Base-by-base conservation (phyloP, 2,797 vertebrate genomes). In the Crotalus adamanteus region DNA sequence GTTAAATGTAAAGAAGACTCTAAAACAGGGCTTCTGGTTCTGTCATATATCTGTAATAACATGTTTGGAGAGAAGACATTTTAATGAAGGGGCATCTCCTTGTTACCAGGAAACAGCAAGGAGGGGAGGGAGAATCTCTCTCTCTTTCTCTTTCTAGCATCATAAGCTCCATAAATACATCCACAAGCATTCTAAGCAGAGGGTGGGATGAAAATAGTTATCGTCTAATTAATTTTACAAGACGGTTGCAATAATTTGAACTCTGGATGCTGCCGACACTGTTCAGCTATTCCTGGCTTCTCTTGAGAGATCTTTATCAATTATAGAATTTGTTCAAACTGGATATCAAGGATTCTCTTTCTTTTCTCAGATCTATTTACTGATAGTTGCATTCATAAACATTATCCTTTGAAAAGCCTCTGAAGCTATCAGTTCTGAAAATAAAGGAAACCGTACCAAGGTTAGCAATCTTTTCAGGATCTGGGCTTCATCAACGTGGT, bases 1-100 rank as follows among this genome's bases (percentile, higher is more conserved):
- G 94, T 94, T 96, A 95, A 96, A 95, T 57, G 93, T 57, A 94
- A 95, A 94, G 85, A 94, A 86, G 93, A 91, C 90, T 95, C 91
- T 94, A 93, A 87, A 93, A 78, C 86, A 86, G 18, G 94, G 92
- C 28, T 88, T 92, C 92, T 93, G 37, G 93, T 96, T 96, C 94
- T 97, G 86, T 92, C 94, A 69, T 26, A 65, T 93, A 56, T 94
- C 69, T 94, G 63, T 95, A 95, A 92, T 95, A 94, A 56, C 83
- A 93, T 88, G 4, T 92, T 96, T 94, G 94, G 92, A 96, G 93
- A 95, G 86, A 92, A 28, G 1, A 87, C 2, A 20, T 0, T 96
- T 95, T 95, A 96, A 93, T 95, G 94, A 95, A 96, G 95, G 93
- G 69, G 4, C 85, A 92, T 94, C 83, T 87, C 92, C 42, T 83